Conservation (phyloP, 2,113 vertebrate genomes). For the Scomber japonicus region DNA sequence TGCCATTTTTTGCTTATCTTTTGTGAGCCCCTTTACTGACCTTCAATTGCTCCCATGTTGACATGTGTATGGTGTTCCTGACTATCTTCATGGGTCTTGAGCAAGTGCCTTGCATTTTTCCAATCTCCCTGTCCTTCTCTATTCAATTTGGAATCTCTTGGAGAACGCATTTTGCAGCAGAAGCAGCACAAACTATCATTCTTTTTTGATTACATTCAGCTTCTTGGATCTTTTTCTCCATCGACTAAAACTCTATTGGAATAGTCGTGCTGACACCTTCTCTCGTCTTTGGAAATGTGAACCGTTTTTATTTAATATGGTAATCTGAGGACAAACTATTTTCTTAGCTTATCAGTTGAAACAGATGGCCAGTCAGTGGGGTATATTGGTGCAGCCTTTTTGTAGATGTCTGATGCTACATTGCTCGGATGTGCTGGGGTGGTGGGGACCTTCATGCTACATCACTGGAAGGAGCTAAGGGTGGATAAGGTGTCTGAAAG, state of each 20-base stretch:
- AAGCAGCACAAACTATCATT: background rate
- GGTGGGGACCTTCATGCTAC: background rate
- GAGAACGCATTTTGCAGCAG: background rate
- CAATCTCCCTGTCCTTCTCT: constrained; percentile 9
- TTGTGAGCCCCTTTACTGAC: background rate
- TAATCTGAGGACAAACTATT: background rate
- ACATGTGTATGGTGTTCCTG: background rate
- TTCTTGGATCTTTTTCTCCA: background rate
- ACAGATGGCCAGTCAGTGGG: background rate
- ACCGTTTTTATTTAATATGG: background rate
- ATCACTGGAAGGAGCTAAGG: too few relatives aligned
- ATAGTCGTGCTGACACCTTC: constrained; percentile 1
- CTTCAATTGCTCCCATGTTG: constrained; percentile 6
- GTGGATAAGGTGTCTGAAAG: too few relatives aligned
- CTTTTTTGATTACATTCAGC: background rate
- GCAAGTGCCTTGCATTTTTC: constrained; percentile 12
- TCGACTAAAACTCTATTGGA: background rate
- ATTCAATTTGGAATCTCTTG: background rate
- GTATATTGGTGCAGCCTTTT: background rate
- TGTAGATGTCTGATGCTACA: background rate
- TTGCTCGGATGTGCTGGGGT: background rate
- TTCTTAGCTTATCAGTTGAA: background rate
- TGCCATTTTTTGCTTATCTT: background rate
- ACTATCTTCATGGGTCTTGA: background rate
- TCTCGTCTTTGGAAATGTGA: background rate